Conservation (phyloP, 2,888 invertebrate species). For the Camponotus fellah region DNA sequence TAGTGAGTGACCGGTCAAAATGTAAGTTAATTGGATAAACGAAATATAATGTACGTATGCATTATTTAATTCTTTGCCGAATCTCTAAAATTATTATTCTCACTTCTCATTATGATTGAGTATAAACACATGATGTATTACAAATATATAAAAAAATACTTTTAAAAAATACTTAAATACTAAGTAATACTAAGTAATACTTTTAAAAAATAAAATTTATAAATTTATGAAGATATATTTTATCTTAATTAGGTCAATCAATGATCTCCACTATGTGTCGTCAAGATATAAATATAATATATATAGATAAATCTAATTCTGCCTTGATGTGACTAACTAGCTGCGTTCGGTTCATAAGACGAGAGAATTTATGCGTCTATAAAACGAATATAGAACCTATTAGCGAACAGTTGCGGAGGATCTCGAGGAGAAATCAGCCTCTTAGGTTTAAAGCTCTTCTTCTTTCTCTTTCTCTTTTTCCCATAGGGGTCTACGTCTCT, state of each 20-base stretch:
- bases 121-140: not conserved
- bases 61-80: not conserved
- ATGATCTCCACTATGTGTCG: not conserved
- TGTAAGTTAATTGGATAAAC: not conserved
- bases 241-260: not conserved
- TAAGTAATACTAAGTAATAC: too few relatives aligned
- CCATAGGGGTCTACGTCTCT: constrained; percentile 77
- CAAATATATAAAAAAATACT: not conserved
- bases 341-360: not conserved
- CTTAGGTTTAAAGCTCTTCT: constrained; percentile 72
- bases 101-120: not conserved
- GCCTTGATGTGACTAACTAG: not conserved
- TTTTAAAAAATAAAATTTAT: not conserved
- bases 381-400: constrained; percentile 45
- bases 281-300: too few relatives aligned
- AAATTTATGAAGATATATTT: not conserved
- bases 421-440: constrained; percentile 67
- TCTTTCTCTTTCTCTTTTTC: constrained; percentile 63
- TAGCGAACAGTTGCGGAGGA: constrained; percentile 53
- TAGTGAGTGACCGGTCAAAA: not conserved
- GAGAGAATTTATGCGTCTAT: constrained; percentile 34
- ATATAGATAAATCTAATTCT: too few relatives aligned
- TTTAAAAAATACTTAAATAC: not conserved
- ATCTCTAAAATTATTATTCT: not conserved
- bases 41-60: not conserved